Base-by-base conservation (phyloP, 1,140 invertebrate species). In the Orius laevigatus region DNA sequence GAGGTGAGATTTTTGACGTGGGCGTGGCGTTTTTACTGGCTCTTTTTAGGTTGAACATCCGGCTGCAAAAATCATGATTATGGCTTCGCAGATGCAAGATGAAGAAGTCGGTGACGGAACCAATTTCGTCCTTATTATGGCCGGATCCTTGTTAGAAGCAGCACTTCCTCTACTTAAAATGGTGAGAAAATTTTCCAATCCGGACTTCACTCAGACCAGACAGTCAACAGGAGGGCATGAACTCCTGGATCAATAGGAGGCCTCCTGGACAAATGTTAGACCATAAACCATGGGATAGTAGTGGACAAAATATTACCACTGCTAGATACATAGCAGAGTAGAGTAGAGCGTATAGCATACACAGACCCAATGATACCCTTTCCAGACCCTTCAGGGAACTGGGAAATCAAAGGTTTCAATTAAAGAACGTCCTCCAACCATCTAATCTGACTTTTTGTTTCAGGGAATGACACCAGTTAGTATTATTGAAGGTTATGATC, bases 51-150 rank as follows among this genome's bases (percentile, higher is more conserved):
- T 99, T 34, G 91, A 98, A 65, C 95, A 99, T 70, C 96, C 95
- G 45, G 95, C 95, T 41, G 96, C 93, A n/a, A 96, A 94, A 64
- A 71, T 99, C 38, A 79, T 99, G 66, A 85, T 98, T 5, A 67
- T 97, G 58, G 92, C 87, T 12, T 91, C 91, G 54, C 81, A 98
- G 68, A 97, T 97, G 83, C 94, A 98, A 69, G 92, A 99, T 68
- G 79, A 93, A 60, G 94, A 98, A 75, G 84, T 96, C 56, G 96
- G 96, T 18, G 96, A 99, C 75, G 94, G 93, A 38, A 98, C 95
- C 6, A 98, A 98, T 64, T 96, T 96, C 72, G 93, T 98, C 1
- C 81, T 99, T 31, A 84, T 98, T 4, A 73, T 99, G 55, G 84
- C 87, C 57, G 93, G 93, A 16, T 81, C 91, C 47, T 67, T 99